These are phyloP conservation scores for Dasyprocta punctata DNA, from an alignment of 2,113 vertebrate genomes.

Conservation along the genomic window DNA sequence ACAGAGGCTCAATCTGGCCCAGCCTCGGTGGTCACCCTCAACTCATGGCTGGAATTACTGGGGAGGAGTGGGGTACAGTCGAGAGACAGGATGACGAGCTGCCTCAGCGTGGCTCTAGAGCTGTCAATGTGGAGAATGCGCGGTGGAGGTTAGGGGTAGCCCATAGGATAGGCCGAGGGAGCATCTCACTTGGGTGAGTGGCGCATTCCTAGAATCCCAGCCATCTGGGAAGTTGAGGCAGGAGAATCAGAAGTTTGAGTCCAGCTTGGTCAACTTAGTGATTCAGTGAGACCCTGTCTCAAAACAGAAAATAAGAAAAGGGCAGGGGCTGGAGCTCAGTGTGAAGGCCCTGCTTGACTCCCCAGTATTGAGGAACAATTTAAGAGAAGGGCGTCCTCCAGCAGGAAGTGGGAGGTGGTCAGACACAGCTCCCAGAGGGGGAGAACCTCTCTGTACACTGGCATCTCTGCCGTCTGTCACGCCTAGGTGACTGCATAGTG, in stretches of 20 bases:
- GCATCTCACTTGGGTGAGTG: neutral
- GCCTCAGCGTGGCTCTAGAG: neutral
- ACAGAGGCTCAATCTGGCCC: no score
- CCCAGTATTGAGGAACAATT: neutral
- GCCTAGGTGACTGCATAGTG: constrained; percentile 41
- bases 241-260: neutral
- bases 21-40: no score
- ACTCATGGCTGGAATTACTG: neutral
- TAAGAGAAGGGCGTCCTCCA: constrained; percentile 24
- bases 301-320: neutral
- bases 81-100: neutral
- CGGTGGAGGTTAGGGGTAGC: no score
- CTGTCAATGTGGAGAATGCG: no score
- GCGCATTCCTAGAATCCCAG: neutral
- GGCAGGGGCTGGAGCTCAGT: neutral
- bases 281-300: neutral
- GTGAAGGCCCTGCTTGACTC: neutral
- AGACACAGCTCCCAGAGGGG: constrained; percentile 53
- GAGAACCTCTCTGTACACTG: constrained; percentile 57
- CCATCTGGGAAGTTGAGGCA: neutral
- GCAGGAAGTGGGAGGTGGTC: constrained; percentile 43
- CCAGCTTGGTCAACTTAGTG: neutral
- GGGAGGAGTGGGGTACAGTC: neutral
- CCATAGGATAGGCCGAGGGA: constrained; percentile 15
- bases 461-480: constrained; percentile 21